A percentile compares a stretch with the other conserved stretches of the same genome.
Evolutionary conservation across 2,113 vertebrate species (phyloP).

Genomic region (Charadrius vociferus): DNA sequence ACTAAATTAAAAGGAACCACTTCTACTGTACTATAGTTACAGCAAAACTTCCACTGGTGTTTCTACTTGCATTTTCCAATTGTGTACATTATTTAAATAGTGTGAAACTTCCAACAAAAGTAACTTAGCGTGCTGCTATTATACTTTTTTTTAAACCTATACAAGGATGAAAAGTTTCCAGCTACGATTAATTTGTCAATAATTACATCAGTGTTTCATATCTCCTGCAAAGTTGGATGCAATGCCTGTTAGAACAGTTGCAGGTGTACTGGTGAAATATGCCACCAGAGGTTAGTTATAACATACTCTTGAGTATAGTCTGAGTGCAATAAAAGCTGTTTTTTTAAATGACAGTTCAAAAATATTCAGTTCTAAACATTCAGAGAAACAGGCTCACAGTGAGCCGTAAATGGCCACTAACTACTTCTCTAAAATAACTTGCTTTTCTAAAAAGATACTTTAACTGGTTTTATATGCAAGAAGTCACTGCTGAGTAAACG

Average conservation of each 20-base stretch:
- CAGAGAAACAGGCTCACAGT: slow-evolving; percentile 12
- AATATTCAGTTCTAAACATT: slow-evolving; percentile 12
- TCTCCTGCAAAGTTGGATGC: neutral
- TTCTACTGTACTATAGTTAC: neutral
- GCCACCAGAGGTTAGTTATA: neutral
- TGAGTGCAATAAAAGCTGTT: neutral
- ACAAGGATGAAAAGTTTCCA: neutral
- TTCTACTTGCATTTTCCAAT: neutral
- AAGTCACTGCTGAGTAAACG: neutral
- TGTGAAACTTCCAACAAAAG: neutral
- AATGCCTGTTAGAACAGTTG: neutral
- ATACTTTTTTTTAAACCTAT: neutral
- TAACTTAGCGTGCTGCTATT: neutral
- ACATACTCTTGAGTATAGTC: neutral
- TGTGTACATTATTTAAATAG: neutral
- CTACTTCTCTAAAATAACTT: neutral
- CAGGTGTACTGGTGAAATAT: neutral
- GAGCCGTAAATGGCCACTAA: neutral
- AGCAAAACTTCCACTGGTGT: neutral
- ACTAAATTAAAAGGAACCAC: neutral
- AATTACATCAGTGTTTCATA: neutral
- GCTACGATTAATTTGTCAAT: neutral
- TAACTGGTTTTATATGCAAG: neutral
- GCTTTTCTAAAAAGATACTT: neutral
- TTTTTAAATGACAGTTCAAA: neutral